Evolutionary conservation across 92 coral and sea anemone species (phyloP).

Genomic region (Actinernus sp.): DNA sequence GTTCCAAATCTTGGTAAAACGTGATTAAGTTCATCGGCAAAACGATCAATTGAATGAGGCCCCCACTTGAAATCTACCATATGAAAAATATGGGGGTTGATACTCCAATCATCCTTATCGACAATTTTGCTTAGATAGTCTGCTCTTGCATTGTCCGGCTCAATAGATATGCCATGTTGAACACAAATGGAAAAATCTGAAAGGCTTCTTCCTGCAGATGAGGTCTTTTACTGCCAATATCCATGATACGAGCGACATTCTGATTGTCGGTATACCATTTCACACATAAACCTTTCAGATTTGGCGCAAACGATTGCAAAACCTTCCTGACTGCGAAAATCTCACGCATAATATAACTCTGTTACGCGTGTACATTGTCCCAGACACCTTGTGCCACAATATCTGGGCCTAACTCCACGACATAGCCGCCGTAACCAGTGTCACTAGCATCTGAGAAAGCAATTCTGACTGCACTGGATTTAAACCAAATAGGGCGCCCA

Average conservation of each 20-base stretch:
- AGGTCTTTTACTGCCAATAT: slow-evolving; percentile 14
- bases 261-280: slow-evolving; percentile 24
- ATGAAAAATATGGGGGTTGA: slow-evolving; percentile 7
- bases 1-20: slow-evolving; percentile 35
- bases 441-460: too few relatives aligned
- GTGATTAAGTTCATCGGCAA: slow-evolving; percentile 26
- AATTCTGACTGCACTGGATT: too few relatives aligned
- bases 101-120: slow-evolving; percentile 12
- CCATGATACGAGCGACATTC: slow-evolving; percentile 24
- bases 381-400: too few relatives aligned
- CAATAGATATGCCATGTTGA: background rate
- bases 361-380: too few relatives aligned
- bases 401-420: too few relatives aligned
- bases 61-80: slow-evolving; percentile 20
- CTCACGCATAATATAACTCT: too few relatives aligned
- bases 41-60: slow-evolving; percentile 25
- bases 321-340: too few relatives aligned
- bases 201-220: slow-evolving; percentile 11
- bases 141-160: slow-evolving; percentile 8
- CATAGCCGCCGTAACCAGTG: too few relatives aligned
- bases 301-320: too few relatives aligned
- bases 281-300: background rate
- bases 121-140: slow-evolving; percentile 31
- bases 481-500: too few relatives aligned
- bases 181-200: slow-evolving; percentile 20